Evolutionary conservation across 2,113 vertebrate genomes (phyloP).

Genomic region (Cathartes aura): DNA sequence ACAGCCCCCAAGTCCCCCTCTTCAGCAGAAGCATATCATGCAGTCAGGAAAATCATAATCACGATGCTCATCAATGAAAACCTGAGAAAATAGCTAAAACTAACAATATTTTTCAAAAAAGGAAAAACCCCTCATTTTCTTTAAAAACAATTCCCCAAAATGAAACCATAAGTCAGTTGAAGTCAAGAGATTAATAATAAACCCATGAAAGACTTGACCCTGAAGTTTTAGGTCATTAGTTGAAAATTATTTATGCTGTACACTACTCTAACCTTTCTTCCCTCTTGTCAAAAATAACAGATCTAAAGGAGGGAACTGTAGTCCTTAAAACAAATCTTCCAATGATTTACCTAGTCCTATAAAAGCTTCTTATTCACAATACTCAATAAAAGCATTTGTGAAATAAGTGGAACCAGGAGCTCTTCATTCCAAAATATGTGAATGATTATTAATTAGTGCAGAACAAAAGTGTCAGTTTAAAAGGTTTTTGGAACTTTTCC

Average conservation of each 20-base stretch:
- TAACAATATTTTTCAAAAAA: neutral
- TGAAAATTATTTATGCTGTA: conserved; percentile 53
- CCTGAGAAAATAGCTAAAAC: neutral
- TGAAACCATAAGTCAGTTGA: neutral
- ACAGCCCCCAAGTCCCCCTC: neutral
- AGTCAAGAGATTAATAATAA: conserved; percentile 37
- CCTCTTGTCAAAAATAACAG: conserved; percentile 8
- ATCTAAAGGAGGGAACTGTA: neutral
- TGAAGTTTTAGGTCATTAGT: conserved; percentile 28
- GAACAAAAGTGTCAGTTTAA: neutral
- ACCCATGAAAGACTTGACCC: conserved; percentile 5
- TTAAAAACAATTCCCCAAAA: neutral
- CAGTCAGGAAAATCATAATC: neutral
- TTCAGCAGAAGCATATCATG: neutral
- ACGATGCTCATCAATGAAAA: neutral
- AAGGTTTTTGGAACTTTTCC: neutral
- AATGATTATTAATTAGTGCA: neutral
- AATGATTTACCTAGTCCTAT: neutral
- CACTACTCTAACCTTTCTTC: neutral
- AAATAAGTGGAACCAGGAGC: neutral
- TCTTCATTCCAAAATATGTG: neutral
- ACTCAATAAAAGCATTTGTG: neutral
- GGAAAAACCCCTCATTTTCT: neutral
- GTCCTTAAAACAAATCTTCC: neutral
- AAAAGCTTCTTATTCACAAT: neutral